Conservation (phyloP, 2,888 invertebrate genomes). For the Tanypteryx hageni region DNA sequence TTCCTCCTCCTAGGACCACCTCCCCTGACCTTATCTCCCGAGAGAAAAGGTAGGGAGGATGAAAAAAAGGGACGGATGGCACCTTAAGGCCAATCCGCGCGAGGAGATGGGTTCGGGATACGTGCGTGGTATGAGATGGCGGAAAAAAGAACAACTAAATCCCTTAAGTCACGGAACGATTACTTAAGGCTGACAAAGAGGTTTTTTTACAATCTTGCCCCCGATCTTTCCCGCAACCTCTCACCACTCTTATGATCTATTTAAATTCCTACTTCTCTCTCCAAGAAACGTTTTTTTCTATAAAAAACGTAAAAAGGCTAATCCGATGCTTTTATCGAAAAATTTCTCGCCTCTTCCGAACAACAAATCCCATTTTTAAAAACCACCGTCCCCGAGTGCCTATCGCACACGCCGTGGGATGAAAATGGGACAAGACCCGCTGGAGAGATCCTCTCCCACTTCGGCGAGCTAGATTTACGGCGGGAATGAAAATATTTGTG, state of each 20-base stretch:
- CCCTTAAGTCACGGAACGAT: conserved; percentile 53
- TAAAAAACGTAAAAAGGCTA: background rate
- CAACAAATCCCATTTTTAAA: conserved; percentile 1
- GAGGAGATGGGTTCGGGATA: background rate
- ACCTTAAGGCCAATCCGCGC: background rate
- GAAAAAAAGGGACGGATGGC: background rate
- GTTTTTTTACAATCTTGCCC: conserved; percentile 33
- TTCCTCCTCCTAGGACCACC: conserved; percentile 6
- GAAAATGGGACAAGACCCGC: background rate
- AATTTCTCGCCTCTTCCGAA: background rate
- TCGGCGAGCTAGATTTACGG: background rate
- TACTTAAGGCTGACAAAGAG: conserved; percentile 28
- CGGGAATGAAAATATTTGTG: background rate
- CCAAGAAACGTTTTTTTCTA: background rate
- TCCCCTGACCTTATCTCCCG: background rate
- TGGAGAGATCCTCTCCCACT: background rate
- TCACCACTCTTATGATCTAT: background rate
- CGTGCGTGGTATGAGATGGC: conserved; percentile 13
- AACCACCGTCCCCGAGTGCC: background rate
- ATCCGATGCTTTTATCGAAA: background rate
- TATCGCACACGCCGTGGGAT: background rate
- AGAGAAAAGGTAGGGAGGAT: background rate
- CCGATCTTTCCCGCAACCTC: background rate
- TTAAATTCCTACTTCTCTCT: background rate
- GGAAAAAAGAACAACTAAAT: background rate